Base-by-base conservation (phyloP, 2,113 vertebrate genomes). In the Chamaetylas fuelleborni region DNA sequence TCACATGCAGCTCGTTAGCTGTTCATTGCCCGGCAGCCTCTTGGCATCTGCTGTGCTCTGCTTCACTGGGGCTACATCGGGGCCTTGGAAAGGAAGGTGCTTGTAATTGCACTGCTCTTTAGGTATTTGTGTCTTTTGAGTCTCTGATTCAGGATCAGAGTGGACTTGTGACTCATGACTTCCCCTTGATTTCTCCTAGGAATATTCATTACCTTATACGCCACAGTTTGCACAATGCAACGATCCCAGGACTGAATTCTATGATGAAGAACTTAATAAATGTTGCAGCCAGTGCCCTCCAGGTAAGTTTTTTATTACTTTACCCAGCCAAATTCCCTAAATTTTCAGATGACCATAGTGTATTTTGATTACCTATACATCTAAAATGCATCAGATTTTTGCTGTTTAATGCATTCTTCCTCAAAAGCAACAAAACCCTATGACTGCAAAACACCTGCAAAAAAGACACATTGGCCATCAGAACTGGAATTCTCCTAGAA, bases 251-350 rank as follows among this genome's bases (percentile, higher is more conserved):
- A 77, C 42, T 14, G 94, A 98, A 43, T 98, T 94, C 89, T 96
- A 92, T 10, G 40, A 97, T 18, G 66, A 90, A 45, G 43, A 4
- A 5, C 38, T 72, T 22, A 67, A 95, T 65, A 92, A 62, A 81
- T 97, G 97, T 86, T 98, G 97, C 67, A 97, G 95, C 71, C 80
- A 51, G 60, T 98, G 98, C 78, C 94, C 92, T 15, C 97, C 97
- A 58, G 97, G 97, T 98, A 77, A 90, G 92, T 43, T 69, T 22
- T 33, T 9, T 54, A 13, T 69, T 43, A 10, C n/a, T 70, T 64
- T 50, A 51, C 20, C 29, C 29, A 47, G 34, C 53, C 48, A 69
- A 84, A 81, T 67, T 43, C 33, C 48, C 14, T 65, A 23, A 14
- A 2, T 78, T 80, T 88, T 79, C 76, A 83, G 42, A 51, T 20